These are phyloP conservation scores for Cotesia congregata DNA, from an alignment of 2,888 invertebrate species.

Conservation along the genomic window DNA sequence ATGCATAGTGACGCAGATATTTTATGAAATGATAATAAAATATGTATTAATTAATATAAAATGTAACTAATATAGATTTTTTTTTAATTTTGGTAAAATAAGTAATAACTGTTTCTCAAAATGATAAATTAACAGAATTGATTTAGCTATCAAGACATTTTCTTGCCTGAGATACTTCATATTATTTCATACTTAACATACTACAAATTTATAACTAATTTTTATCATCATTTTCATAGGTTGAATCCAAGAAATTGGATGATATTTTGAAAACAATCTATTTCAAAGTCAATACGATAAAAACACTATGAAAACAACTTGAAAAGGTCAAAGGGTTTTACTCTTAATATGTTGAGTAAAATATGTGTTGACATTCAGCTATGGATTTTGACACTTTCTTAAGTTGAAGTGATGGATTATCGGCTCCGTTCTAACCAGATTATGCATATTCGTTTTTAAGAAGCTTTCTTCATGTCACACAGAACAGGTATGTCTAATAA, in stretches of 20 bases:
- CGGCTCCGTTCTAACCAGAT: slow-evolving; percentile 44
- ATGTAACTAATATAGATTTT: background rate
- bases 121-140: no score
- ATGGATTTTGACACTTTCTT: slow-evolving; percentile 35
- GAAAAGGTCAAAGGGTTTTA: slow-evolving; percentile 47
- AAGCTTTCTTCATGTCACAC: background rate
- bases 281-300: background rate
- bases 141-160: no score
- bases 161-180: no score
- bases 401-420: slow-evolving; percentile 24
- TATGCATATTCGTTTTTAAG: slow-evolving; percentile 31
- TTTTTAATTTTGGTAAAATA: no score
- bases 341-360: slow-evolving; percentile 42
- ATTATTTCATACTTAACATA: no score
- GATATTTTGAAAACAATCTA: slow-evolving; percentile 9
- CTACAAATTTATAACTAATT: no score
- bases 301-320: slow-evolving; percentile 28
- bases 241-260: background rate
- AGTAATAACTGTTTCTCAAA: no score
- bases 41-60: background rate
- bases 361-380: slow-evolving; percentile 52
- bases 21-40: background rate
- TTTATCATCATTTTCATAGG: background rate
- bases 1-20: background rate
- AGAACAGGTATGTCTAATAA: slow-evolving; percentile 23